Evolutionary conservation across 1,140 invertebrate species (phyloP).

Genomic region (Trachelipus rathkii): DNA sequence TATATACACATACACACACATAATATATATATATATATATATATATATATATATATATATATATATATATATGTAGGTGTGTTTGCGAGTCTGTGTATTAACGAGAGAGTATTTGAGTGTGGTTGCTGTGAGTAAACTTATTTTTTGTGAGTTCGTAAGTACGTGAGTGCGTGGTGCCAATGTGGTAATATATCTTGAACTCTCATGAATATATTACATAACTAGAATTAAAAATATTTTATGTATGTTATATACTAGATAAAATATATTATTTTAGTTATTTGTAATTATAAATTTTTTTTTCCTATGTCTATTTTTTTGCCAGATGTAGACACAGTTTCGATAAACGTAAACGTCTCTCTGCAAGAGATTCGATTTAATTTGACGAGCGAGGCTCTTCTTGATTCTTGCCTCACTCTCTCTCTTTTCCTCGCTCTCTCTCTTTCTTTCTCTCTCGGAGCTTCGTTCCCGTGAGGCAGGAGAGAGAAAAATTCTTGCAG

Average conservation of each 20-base stretch:
- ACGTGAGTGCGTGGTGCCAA: too few species aligned
- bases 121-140: too few species aligned
- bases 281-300: background rate
- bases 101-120: too few species aligned
- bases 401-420: background rate
- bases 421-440: background rate
- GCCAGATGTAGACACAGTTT: background rate
- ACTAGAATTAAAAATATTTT: background rate
- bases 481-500: background rate
- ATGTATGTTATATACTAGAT: background rate
- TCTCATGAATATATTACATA: too few species aligned
- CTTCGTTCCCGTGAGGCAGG: background rate
- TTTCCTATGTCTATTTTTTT: background rate
- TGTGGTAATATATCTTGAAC: too few species aligned
- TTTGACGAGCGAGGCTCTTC: background rate
- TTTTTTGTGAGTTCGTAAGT: too few species aligned
- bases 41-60: too few species aligned
- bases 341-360: background rate
- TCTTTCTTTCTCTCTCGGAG: background rate
- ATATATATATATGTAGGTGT: too few species aligned
- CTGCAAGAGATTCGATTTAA: background rate
- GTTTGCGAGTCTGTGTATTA: too few species aligned
- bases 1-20: too few species aligned
- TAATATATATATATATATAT: too few species aligned
- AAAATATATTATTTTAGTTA: conserved; percentile 1